Conservation (phyloP, 2,113 vertebrate genomes). For the Silurus asotus region DNA sequence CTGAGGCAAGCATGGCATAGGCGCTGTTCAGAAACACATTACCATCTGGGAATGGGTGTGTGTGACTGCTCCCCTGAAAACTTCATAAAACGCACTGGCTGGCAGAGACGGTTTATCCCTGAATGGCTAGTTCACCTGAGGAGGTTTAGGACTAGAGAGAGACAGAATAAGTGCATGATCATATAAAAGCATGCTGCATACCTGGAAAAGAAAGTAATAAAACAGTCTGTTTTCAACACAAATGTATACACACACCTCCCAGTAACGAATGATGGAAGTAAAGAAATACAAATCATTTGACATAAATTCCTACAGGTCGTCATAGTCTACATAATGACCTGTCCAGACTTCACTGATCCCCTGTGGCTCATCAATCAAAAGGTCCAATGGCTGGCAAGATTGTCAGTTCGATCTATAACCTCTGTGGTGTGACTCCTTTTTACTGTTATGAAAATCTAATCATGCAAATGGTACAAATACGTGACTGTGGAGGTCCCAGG, state of each 20-base stretch:
- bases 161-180: not conserved
- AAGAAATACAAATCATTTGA: slow-evolving; percentile 29
- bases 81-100: slow-evolving; percentile 34
- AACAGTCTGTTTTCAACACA: slow-evolving; percentile 6
- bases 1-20: slow-evolving; percentile 45
- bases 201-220: not conserved
- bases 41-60: slow-evolving; percentile 34
- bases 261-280: not conserved
- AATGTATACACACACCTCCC: slow-evolving; percentile 4
- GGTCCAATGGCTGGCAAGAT: slow-evolving; percentile 39
- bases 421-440: slow-evolving; percentile 31
- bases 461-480: not conserved
- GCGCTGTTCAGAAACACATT: slow-evolving; percentile 51
- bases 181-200: not conserved
- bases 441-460: slow-evolving; percentile 40
- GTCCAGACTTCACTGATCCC: slow-evolving; percentile 36
- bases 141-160: slow-evolving; percentile 26
- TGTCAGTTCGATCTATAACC: slow-evolving; percentile 49
- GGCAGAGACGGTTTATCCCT: slow-evolving; percentile 39
- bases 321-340: slow-evolving; percentile 43
- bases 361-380: slow-evolving; percentile 47
- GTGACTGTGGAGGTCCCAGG: not conserved
- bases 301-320: slow-evolving; percentile 34
- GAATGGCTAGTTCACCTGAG: slow-evolving; percentile 40
- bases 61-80: slow-evolving; percentile 33